Evolutionary conservation across 2,888 invertebrate species (phyloP), one percentile per base, ranked within the genome.

Genomic region (Drosophila algonquin): DNA sequence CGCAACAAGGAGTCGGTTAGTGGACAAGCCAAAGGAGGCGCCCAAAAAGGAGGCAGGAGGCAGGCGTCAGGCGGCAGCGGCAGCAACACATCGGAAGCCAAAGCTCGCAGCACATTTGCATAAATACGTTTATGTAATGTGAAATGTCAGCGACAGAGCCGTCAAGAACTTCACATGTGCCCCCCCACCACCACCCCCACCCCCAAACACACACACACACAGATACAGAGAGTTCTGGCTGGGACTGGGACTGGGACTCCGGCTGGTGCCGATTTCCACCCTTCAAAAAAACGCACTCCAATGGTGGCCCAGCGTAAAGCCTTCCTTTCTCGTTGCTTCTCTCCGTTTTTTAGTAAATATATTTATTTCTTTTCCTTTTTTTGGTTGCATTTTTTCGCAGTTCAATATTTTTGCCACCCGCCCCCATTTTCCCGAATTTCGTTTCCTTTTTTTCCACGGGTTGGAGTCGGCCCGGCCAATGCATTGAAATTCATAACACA

Each of bases 111-210:
- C 63, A 64, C 70, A 89, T 86, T 86, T 86, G 85, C 85, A 86
- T 86, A 89, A 86, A 87, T 89, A 85, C 84, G 82, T 73, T 85
- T 89, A 79, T 87, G 74, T 87, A 82, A 85, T 89, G 86, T 76
- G 77, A 85, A 85, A 82, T 82, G 83, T 89, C 86, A 86, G 69
- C 86, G 89, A 82, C 78, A 87, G 89, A 40, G 40, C 14, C 76
- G 62, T 59, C 79, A 88, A 76, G 87, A 72, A 73, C 71, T 69
- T 55, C 56, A 69, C 70, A 54, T 30, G 53, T 30, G 44, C 61
- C 40, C 24, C 57, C 46, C 14, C 1, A n/a, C n/a, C n/a, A n/a
- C n/a, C 14, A 6, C 14, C 44, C 59, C 32, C 24, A 60, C 50
- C 2, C 6, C 7, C 5, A 40, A 6, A 40, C 6, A 1, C 40